Evolutionary conservation across 2,797 vertebrate species (phyloP).

Genomic region (Euphonia xanthogaster): DNA sequence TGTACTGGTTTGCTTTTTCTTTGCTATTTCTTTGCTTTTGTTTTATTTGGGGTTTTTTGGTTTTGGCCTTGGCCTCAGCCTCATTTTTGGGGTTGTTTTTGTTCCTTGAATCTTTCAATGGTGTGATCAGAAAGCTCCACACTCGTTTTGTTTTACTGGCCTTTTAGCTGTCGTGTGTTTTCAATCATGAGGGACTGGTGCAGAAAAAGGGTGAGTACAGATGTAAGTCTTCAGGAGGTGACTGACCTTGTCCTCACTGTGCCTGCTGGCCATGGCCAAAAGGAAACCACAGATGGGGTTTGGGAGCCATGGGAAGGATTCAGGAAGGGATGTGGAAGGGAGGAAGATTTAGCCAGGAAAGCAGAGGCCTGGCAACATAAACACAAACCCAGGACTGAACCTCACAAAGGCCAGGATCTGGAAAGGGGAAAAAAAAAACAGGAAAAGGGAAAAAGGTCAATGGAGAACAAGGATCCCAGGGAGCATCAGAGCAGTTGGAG

Average conservation of each 20-base stretch:
- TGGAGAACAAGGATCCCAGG: background rate
- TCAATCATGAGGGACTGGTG: conserved; percentile 2
- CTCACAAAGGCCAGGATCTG: background rate
- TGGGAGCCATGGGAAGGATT: background rate
- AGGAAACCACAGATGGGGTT: background rate
- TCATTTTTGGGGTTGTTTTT: background rate
- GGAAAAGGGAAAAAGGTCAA: background rate
- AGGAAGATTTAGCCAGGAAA: background rate
- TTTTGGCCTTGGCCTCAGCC: background rate
- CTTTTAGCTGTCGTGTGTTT: conserved; percentile 25
- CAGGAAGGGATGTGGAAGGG: background rate
- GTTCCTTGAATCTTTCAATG: conserved; percentile 17
- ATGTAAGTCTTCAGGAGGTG: background rate
- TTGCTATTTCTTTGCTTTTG: background rate
- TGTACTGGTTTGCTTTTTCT: background rate
- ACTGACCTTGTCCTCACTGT: background rate
- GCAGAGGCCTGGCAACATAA: background rate
- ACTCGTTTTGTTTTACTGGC: background rate
- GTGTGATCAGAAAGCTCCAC: background rate
- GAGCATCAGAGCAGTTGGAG: background rate
- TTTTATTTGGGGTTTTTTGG: background rate
- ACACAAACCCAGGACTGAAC: background rate
- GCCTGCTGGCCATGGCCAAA: background rate
- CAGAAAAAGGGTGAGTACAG: background rate
- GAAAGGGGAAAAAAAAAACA: background rate